phyloP scores from a whole-genome alignment of 1,140 invertebrate genomes.

The Drosophila albomicans region DNA sequence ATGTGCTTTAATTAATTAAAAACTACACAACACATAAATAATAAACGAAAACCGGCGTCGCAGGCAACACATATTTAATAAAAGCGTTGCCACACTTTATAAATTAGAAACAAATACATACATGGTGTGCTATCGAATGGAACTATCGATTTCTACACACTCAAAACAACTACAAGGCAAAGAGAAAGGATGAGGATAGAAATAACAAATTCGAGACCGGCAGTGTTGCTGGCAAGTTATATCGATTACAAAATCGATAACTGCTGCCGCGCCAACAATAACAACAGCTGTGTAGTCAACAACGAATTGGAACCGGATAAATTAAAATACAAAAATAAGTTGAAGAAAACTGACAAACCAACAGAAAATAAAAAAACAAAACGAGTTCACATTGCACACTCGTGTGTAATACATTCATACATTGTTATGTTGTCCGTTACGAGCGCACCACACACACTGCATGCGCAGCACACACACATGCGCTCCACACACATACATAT shows the following conservation, averaged over 20 bases:
- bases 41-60: neutral
- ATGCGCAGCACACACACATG: slow-evolving; percentile 15
- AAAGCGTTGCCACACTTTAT: neutral
- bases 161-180: neutral
- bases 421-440: slow-evolving; percentile 4
- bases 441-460: slow-evolving; percentile 3
- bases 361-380: neutral
- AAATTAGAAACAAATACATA: neutral
- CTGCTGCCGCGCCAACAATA: neutral
- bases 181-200: neutral
- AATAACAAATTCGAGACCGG: neutral
- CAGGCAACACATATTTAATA: neutral
- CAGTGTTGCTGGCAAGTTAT: neutral
- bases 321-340: slow-evolving; percentile 1
- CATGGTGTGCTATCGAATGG: neutral
- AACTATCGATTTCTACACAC: neutral
- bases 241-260: neutral
- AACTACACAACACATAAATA: slow-evolving; percentile 3
- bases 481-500: neutral
- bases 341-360: neutral
- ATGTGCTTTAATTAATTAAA: neutral
- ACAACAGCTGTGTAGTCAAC: neutral
- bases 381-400: neutral
- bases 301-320: neutral
- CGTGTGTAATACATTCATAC: neutral